phyloP scores from a whole-genome alignment of 1,140 invertebrate genomes.

The Drosophila murphyi region DNA sequence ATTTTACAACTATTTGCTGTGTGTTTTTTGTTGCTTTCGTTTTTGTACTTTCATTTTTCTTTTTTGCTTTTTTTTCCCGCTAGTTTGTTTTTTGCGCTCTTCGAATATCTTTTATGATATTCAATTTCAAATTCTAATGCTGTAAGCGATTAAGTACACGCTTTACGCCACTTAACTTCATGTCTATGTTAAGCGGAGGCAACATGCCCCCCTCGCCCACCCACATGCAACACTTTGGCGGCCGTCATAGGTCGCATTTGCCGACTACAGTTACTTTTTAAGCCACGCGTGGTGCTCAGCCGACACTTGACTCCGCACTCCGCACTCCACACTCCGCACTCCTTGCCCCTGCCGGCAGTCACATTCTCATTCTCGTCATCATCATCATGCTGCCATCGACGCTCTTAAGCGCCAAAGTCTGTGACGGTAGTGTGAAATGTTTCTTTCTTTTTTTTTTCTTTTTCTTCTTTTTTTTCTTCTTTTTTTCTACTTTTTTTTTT shows the following conservation, averaged over 20 bases:
- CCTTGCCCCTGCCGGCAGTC: neutral
- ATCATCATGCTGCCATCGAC: slow-evolving; percentile 67
- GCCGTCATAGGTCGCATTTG: slow-evolving; percentile 52
- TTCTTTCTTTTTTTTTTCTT: slow-evolving; percentile 13
- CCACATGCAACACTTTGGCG: slow-evolving; percentile 19
- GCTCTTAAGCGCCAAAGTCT: slow-evolving; percentile 65
- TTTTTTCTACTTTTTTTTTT: neutral
- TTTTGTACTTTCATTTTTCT: slow-evolving; percentile 8
- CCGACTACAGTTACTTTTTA: slow-evolving; percentile 70
- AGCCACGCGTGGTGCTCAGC: slow-evolving; percentile 47
- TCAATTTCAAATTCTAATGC: slow-evolving; percentile 82
- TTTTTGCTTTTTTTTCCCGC: neutral
- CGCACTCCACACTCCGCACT: neutral
- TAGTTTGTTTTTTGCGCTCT: slow-evolving; percentile 44
- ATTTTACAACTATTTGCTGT: slow-evolving; percentile 39
- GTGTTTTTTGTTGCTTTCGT: neutral
- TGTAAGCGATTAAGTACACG: slow-evolving; percentile 82
- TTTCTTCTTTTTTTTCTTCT: neutral
- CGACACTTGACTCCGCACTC: slow-evolving; percentile 63
- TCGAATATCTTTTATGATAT: slow-evolving; percentile 75
- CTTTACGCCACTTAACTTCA: slow-evolving; percentile 83
- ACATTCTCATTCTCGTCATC: slow-evolving; percentile 21
- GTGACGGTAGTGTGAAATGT: slow-evolving; percentile 45
- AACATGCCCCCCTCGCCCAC: too few relatives aligned
- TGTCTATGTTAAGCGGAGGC: slow-evolving; percentile 48